A percentile compares a stretch with the other conserved stretches of the same genome.
Conservation (phyloP, 1,140 invertebrate species). For the Drosophila sproati region DNA sequence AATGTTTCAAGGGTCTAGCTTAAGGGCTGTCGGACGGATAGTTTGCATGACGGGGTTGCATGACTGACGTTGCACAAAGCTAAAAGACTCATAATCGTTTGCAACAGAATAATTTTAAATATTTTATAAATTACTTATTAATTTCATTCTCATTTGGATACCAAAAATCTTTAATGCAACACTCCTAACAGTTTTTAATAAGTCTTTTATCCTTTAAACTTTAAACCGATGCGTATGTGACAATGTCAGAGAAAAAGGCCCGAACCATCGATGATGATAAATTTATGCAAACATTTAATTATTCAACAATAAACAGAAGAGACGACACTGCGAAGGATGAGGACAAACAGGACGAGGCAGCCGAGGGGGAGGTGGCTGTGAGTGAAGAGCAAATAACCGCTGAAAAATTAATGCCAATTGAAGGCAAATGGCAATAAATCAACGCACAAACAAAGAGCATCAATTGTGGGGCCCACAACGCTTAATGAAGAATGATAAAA, state of each 20-base stretch:
- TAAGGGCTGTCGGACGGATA: too few relatives aligned
- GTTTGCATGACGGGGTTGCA: too few relatives aligned
- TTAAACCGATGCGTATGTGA: constrained; percentile 24
- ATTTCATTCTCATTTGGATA: too few relatives aligned
- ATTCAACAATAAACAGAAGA: constrained; percentile 72
- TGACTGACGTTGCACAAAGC: too few relatives aligned
- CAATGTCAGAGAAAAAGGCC: constrained; percentile 70
- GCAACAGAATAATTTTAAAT: too few relatives aligned
- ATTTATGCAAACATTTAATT: constrained; percentile 82
- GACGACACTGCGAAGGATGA: constrained; percentile 16
- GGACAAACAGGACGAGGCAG: constrained; percentile 10
- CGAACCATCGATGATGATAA: constrained; percentile 70
- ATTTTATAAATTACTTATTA: too few relatives aligned
- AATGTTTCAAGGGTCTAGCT: too few relatives aligned
- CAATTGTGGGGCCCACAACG: constrained; percentile 44
- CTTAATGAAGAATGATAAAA: constrained; percentile 75
- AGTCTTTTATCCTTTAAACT: constrained; percentile 5
- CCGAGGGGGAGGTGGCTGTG: too few relatives aligned
- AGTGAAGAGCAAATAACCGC: constrained; percentile 57
- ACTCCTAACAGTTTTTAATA: constrained; percentile 29
- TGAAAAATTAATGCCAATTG: constrained; percentile 80
- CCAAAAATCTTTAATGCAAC: constrained; percentile 36
- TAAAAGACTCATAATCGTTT: too few relatives aligned
- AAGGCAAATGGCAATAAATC: constrained; percentile 75
- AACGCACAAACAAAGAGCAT: constrained; percentile 62